Evolutionary conservation across 1,140 invertebrate genomes (phyloP).

Genomic region (Diploscapter pachys): DNA sequence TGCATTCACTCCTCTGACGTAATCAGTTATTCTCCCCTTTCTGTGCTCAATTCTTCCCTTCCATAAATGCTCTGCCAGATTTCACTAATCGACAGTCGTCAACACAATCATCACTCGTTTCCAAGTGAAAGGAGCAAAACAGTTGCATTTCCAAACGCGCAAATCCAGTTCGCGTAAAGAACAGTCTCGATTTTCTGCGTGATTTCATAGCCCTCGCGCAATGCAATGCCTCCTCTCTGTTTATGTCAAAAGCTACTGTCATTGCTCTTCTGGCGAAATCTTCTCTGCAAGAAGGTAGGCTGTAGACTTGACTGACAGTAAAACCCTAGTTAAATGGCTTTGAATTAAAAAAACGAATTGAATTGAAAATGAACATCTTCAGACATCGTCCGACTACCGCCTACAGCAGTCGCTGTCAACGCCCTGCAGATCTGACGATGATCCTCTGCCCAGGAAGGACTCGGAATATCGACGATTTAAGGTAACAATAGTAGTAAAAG

Average conservation of each 20-base stretch:
- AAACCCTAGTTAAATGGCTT: background rate
- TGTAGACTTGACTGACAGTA: background rate
- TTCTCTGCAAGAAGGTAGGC: background rate
- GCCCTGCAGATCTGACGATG: slow-evolving; percentile 41
- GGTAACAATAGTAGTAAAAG: slow-evolving; percentile 11
- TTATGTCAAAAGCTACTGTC: background rate
- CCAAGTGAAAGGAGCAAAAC: no score
- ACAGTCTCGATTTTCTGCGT: no score
- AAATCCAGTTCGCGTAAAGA: no score
- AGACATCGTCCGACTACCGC: slow-evolving; percentile 17
- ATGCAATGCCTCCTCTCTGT: background rate
- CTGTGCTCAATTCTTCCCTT: no score
- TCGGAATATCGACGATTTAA: slow-evolving; percentile 56
- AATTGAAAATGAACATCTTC: background rate
- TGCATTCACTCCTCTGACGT: no score
- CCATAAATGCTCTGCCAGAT: no score
- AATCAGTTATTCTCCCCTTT: no score
- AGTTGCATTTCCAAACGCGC: no score
- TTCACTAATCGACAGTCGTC: no score
- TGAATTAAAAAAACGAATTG: background rate
- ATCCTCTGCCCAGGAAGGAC: slow-evolving; percentile 41
- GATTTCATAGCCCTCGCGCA: background rate
- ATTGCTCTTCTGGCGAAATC: background rate
- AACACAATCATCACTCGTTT: no score
- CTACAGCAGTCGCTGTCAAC: slow-evolving; percentile 52